Evolutionary conservation across 2,113 vertebrate species (phyloP), one percentile per base, ranked within the genome.

Genomic region (Cyphomyrus plagiostoma): DNA sequence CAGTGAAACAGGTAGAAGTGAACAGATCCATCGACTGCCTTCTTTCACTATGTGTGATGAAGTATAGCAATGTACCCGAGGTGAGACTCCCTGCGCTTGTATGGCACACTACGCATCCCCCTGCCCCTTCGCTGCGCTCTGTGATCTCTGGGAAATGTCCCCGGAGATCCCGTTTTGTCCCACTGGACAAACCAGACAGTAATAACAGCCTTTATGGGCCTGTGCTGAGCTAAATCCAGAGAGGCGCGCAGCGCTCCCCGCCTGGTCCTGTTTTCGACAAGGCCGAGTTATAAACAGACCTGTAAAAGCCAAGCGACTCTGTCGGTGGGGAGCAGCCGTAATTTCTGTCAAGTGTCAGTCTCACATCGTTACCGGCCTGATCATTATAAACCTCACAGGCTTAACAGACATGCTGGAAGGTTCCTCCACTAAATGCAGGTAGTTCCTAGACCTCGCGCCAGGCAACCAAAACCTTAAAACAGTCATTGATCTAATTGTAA

Each of bases 281-380:
- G 88, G 5, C 48, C 8, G 46, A 49, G 66, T 49, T 35, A 77
- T 88, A 88, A 88, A 88, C 88, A 77, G 26, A 30, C 48, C n/a
- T 15, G 46, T 49, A 49, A 88, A 88, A 19, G n/a, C 62, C 74
- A 46, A 66, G 26, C 1, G 53, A 23, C 21, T 88, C 39, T 56
- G 74, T n/a, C 42, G 1, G 2, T 80, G 26, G 26, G 49, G 30
- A 52, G 17, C 88, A 80, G 62, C 15, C 49, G 15, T 19, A 26
- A 11, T 39, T 19, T 48, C 88, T 88, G 88, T 88, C 26, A 21
- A 30, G 7, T 80, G 46, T 88, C 45, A 35, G 6, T 74, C 45
- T 74, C 87, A 88, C 62, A 45, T 74, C 3, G 39, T 74, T 49
- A 80, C 23, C 48, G 7, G 45, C 15, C 46, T 17, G 39, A 80